A percentile compares a stretch with the other conserved stretches of the same genome.
phyloP scores from a whole-genome alignment of 2,113 vertebrate genomes.

The Murina feae region DNA sequence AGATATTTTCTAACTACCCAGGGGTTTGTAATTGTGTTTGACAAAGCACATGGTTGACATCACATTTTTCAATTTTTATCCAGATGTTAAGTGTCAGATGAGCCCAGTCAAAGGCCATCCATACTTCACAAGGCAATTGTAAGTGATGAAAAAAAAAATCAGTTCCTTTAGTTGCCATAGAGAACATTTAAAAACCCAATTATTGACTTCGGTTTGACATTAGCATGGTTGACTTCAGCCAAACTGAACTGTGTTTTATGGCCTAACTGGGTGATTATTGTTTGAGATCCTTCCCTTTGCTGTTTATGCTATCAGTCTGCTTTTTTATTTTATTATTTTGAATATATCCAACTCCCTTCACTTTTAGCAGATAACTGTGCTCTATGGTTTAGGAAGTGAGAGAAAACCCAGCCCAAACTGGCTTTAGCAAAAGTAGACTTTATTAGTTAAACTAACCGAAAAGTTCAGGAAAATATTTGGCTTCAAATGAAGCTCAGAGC shows the following conservation, averaged over 20 bases:
- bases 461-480: neutral
- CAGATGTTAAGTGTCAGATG: constrained; percentile 72
- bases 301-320: constrained; percentile 43
- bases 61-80: constrained; percentile 68
- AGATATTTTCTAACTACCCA: constrained; percentile 71
- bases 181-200: constrained; percentile 54
- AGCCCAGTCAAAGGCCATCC: constrained; percentile 46
- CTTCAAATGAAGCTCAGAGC: constrained; percentile 5
- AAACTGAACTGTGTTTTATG: constrained; percentile 57
- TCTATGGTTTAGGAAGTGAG: constrained; percentile 24
- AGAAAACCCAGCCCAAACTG: neutral
- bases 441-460: constrained; percentile 25
- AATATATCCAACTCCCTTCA: neutral
- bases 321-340: constrained; percentile 16
- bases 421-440: constrained; percentile 47
- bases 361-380: neutral
- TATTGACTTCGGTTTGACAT: constrained; percentile 52
- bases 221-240: constrained; percentile 51
- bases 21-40: constrained; percentile 73
- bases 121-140: constrained; percentile 61
- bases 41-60: constrained; percentile 74
- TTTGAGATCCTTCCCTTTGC: constrained; percentile 39
- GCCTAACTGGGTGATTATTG: constrained; percentile 51
- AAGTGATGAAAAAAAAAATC: constrained; percentile 66
- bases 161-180: constrained; percentile 56